These are phyloP conservation scores for Hiodon tergisus DNA, from an alignment of 2,113 vertebrate species.

Conservation along the genomic window DNA sequence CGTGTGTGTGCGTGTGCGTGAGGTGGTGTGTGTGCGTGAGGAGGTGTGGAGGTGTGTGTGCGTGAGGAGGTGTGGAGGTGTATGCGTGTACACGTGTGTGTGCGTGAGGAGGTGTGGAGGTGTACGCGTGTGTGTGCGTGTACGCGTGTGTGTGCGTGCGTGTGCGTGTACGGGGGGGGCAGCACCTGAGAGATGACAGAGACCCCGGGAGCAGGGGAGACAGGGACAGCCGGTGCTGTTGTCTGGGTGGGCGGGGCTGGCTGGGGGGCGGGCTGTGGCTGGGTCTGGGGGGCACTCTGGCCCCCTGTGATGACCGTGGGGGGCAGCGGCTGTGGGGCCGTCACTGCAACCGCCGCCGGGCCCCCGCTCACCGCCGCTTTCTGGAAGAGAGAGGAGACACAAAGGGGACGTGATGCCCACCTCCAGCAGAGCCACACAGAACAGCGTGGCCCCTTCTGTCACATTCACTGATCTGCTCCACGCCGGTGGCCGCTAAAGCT, in stretches of 20 bases:
- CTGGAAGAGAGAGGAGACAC: slow-evolving; percentile 58
- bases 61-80: not conserved
- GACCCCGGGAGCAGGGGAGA: slow-evolving; percentile 60
- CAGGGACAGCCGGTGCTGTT: slow-evolving; percentile 50
- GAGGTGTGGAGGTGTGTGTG: not conserved
- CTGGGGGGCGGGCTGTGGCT: slow-evolving; percentile 56
- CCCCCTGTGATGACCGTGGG: slow-evolving; percentile 30
- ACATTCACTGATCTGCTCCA: slow-evolving; percentile 57
- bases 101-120: slow-evolving; percentile 28
- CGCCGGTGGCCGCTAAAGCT: slow-evolving; percentile 46
- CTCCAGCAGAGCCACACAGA: slow-evolving; percentile 66
- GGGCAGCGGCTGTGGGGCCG: slow-evolving; percentile 31
- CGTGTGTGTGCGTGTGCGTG: too few relatives aligned
- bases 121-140: slow-evolving; percentile 33
- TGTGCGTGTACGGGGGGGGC: not conserved
- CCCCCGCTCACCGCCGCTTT: slow-evolving; percentile 47
- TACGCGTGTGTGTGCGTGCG: slow-evolving; percentile 40
- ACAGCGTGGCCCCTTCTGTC: slow-evolving; percentile 58
- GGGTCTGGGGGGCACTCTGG: slow-evolving; percentile 35
- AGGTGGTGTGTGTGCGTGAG: not conserved
- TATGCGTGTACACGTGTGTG: slow-evolving; percentile 36
- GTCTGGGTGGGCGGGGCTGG: slow-evolving; percentile 47
- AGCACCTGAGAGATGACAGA: slow-evolving; percentile 70
- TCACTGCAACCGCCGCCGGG: slow-evolving; percentile 54
- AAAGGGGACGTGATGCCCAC: slow-evolving; percentile 64